phyloP scores from a whole-genome alignment of 1,140 invertebrate genomes.

The Orchesella cincta region DNA sequence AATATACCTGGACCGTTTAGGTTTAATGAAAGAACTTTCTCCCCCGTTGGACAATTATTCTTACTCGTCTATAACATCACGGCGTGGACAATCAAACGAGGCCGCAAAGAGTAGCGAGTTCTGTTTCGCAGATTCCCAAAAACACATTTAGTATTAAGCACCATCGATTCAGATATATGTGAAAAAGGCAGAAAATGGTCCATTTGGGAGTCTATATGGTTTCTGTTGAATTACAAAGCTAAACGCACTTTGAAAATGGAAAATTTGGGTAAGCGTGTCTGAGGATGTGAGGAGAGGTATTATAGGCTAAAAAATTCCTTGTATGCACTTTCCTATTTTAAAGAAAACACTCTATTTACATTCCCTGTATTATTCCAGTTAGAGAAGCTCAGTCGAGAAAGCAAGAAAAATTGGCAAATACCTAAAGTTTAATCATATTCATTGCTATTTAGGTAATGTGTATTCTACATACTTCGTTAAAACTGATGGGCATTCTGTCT shows the following conservation, averaged over 20 bases:
- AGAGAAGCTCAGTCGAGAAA: not conserved
- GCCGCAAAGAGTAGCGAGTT: too few species aligned
- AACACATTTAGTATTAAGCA: too few species aligned
- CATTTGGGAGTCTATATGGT: not conserved
- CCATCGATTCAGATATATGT: too few species aligned
- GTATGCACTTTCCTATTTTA: not conserved
- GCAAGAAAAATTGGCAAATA: not conserved
- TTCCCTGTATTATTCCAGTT: not conserved
- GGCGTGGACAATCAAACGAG: too few species aligned
- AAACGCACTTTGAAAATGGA: not conserved
- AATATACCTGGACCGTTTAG: too few species aligned
- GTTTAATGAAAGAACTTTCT: too few species aligned
- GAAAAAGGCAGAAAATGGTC: not conserved
- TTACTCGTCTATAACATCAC: too few species aligned
- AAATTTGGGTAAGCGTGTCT: not conserved
- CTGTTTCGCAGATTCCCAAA: too few species aligned
- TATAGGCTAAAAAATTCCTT: not conserved
- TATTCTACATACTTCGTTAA: too few species aligned
- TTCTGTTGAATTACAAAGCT: not conserved
- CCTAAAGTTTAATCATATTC: not conserved
- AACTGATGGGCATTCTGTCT: not conserved
- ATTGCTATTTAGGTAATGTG: too few species aligned
- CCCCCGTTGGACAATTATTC: too few species aligned
- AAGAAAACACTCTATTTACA: not conserved
- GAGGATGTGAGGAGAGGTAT: not conserved